Evolutionary conservation across 2,797 vertebrate species (phyloP).

Genomic region (Antennarius maculatus): DNA sequence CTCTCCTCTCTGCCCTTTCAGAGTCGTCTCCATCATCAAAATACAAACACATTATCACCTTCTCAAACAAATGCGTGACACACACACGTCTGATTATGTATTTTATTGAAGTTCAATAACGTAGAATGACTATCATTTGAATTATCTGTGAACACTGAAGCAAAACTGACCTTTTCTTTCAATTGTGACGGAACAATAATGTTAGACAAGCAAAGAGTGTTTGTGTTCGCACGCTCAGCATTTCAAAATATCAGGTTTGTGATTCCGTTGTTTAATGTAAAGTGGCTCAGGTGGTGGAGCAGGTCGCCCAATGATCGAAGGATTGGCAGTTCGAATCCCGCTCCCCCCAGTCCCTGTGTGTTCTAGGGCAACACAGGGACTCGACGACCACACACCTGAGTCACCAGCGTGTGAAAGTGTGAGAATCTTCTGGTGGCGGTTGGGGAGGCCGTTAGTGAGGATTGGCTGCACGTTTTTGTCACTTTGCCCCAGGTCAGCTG

Average conservation of each 20-base stretch:
- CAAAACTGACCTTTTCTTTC: conserved; percentile 46
- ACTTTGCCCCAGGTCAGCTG: too few relatives aligned
- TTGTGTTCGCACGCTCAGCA: too few relatives aligned
- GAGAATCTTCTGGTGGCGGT: too few relatives aligned
- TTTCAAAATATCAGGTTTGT: conserved; percentile 5
- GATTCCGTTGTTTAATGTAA: conserved; percentile 8
- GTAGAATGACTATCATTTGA: conserved; percentile 32
- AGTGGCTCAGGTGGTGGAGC: too few relatives aligned
- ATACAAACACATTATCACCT: conserved; percentile 60
- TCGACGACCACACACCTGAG: too few relatives aligned
- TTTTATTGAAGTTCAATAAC: conserved; percentile 4
- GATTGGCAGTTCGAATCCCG: too few relatives aligned
- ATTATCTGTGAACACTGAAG: conserved; percentile 31
- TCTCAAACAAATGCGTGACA: conserved; percentile 24
- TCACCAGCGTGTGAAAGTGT: too few relatives aligned
- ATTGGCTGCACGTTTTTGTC: too few relatives aligned
- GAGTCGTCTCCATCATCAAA: conserved; percentile 50
- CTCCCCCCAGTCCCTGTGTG: too few relatives aligned
- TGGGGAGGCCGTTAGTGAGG: too few relatives aligned
- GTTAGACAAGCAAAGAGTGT: conserved; percentile 2
- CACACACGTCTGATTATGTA: conserved; percentile 41
- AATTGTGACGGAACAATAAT: conserved; percentile 18
- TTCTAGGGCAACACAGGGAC: too few relatives aligned
- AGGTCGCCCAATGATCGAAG: too few relatives aligned
- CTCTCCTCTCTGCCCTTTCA: conserved; percentile 39